Percentiles rank a stretch among this genome's conserved stretches.
These are phyloP conservation scores for Pollenia labialis DNA, from an alignment of 2,888 invertebrate species.

Conservation along the genomic window DNA sequence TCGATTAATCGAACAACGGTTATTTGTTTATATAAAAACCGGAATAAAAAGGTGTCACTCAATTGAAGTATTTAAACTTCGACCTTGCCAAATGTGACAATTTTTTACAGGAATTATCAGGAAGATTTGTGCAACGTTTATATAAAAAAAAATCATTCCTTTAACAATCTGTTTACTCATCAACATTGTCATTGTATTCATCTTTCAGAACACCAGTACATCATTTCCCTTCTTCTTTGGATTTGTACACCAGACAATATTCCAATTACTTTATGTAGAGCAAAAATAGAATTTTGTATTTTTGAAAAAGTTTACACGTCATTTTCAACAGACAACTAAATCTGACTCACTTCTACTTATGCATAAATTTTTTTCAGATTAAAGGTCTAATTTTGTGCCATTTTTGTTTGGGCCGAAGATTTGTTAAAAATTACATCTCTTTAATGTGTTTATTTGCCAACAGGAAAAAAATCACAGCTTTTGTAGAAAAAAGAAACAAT, in stretches of 20 bases:
- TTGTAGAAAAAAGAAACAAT: slow-evolving; percentile 12
- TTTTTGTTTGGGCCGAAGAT: background rate
- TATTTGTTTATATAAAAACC: no score
- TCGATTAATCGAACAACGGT: no score
- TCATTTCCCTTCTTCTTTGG: background rate
- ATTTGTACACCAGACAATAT: background rate
- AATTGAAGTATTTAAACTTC: no score
- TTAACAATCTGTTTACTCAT: slow-evolving; percentile 19
- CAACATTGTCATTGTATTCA: slow-evolving; percentile 17
- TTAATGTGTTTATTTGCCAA: slow-evolving; percentile 15
- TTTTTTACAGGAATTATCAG: no score
- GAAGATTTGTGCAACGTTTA: no score
- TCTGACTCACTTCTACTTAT: background rate
- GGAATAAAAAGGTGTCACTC: no score
- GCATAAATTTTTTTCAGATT: background rate
- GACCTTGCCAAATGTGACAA: no score
- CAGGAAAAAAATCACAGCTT: slow-evolving; percentile 3
- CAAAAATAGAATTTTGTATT: slow-evolving; percentile 31
- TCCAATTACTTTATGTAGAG: slow-evolving; percentile 5
- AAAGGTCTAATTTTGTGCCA: slow-evolving; percentile 21
- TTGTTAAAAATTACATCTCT: slow-evolving; percentile 19
- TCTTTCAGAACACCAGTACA: slow-evolving; percentile 14
- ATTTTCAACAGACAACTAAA: slow-evolving; percentile 13
- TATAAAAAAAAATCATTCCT: background rate
- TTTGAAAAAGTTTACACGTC: slow-evolving; percentile 38